Base-by-base conservation (phyloP, 2,888 invertebrate genomes). In the Andrena praecox region DNA sequence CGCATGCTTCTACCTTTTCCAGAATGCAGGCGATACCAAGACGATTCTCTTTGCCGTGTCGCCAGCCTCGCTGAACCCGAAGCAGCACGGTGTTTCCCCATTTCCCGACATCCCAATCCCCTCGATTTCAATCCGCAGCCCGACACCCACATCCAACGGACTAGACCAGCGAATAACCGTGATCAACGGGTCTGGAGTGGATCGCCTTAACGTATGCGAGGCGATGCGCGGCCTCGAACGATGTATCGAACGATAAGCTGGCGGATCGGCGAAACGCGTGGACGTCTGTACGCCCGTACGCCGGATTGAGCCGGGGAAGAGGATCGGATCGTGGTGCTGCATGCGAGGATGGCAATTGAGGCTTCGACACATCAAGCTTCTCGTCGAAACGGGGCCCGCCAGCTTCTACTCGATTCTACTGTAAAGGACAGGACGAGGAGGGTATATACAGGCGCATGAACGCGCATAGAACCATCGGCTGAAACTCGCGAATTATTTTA, bases 181-280 rank as follows among this genome's bases (percentile, higher is more conserved):
- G 77, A 77, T 69, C 69, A 64, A 8, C 64, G 54, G 2, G 16
- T 24, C 62, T 20, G 48, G 24, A 4, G 2, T 31, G 63, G 74
- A 82, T 75, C 60, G 56, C 68, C 74, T 82, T 78, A 82, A 84
- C 71, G 67, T 78, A 84, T 75, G 74, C 74, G 50, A 48, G 35
- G n/a, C 29, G 70, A 75, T 66, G 69, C 75, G 10, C 67, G 54
- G n/a, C 24, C 52, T 52, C 27, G 60, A 29, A 59, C 67, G 59
- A 75, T 71, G 62, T 72, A 78, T 74, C 71, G 68, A 75, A 78
- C 74, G 82, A 84, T 84, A 83, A 83, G 81, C 82, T 48, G 10
- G 33, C 59, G 71, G 71, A 78, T 75, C 68, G 68, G 29, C 35
- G 73, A 50, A 62, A 73, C 72, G 77, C 70, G 64, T 31, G 66